A percentile compares a stretch with the other conserved stretches of the same genome.
These are phyloP conservation scores for Parasteatoda lunata DNA, from an alignment of 2,888 invertebrate genomes.

Conservation along the genomic window DNA sequence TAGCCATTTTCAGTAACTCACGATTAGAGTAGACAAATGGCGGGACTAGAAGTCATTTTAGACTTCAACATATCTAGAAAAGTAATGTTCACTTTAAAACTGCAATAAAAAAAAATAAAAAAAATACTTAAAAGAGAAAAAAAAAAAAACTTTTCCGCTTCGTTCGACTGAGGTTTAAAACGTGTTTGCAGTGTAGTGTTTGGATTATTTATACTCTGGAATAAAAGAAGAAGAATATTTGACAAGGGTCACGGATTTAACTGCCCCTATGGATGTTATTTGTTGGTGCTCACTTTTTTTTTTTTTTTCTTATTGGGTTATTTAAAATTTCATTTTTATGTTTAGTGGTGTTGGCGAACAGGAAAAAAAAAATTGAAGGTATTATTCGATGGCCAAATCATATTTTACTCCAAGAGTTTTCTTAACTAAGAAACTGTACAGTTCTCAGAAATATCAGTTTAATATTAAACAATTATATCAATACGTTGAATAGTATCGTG, in stretches of 20 bases:
- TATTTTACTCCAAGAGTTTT: too few species aligned
- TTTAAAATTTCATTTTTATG: slow-evolving; percentile 51
- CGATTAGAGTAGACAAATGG: slow-evolving; percentile 39
- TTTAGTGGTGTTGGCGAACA: neutral
- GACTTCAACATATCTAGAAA: neutral
- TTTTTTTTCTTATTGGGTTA: neutral
- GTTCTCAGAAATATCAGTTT: too few species aligned
- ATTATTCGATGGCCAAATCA: neutral
- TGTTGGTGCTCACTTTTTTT: slow-evolving; percentile 6
- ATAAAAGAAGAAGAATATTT: slow-evolving; percentile 14
- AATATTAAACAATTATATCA: too few species aligned
- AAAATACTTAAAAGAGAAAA: slow-evolving; percentile 6
- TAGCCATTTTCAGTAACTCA: slow-evolving; percentile 65
- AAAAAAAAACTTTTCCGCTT: neutral
- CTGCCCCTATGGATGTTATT: slow-evolving; percentile 39
- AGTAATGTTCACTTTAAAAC: slow-evolving; percentile 53
- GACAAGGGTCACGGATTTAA: slow-evolving; percentile 56
- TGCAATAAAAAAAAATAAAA: slow-evolving; percentile 22
- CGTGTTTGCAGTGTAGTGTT: slow-evolving; percentile 42
- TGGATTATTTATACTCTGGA: slow-evolving; percentile 57
- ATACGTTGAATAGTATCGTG: too few species aligned
- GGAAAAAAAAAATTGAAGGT: neutral
- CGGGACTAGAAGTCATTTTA: slow-evolving; percentile 9
- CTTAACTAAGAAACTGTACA: too few species aligned
- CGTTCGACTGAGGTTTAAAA: slow-evolving; percentile 46